phyloP scores from a whole-genome alignment of 2,888 invertebrate genomes.

The Hoplodrina ambigua region DNA sequence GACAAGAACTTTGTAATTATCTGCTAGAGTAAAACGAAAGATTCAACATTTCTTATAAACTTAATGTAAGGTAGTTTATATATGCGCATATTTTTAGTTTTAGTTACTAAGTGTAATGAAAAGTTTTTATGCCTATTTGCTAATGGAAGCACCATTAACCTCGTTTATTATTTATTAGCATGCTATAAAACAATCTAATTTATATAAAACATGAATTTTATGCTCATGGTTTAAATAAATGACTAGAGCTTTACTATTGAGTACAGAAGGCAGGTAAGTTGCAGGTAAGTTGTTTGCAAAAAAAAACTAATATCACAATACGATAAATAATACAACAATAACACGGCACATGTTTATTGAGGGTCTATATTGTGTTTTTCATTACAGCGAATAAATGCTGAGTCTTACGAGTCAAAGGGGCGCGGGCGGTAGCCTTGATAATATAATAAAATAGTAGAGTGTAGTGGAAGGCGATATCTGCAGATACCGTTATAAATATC shows the following conservation, averaged over 20 bases:
- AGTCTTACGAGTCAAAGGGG: slow-evolving; percentile 56
- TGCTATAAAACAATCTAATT: slow-evolving; percentile 40
- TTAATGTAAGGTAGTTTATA: slow-evolving; percentile 52
- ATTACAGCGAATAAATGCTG: slow-evolving; percentile 59
- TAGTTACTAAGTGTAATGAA: slow-evolving; percentile 43
- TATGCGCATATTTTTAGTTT: slow-evolving; percentile 63
- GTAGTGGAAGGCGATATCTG: slow-evolving; percentile 55
- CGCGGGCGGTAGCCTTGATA: slow-evolving; percentile 42
- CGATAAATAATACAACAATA: slow-evolving; percentile 51
- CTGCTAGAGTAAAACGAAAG: slow-evolving; percentile 52
- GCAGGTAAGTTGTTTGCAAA: slow-evolving; percentile 16
- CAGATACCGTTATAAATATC: slow-evolving; percentile 52
- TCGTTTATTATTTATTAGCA: slow-evolving; percentile 48
- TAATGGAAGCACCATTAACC: slow-evolving; percentile 58
- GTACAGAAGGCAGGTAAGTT: too few relatives aligned
- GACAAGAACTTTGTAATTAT: slow-evolving; percentile 62
- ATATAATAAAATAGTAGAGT: slow-evolving; percentile 54
- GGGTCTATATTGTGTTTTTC: slow-evolving; percentile 54
- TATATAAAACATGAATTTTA: slow-evolving; percentile 20
- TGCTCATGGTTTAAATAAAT: slow-evolving; percentile 9
- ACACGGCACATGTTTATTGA: slow-evolving; percentile 50
- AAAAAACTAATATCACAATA: slow-evolving; percentile 43
- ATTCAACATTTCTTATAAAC: slow-evolving; percentile 60
- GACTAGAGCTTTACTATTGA: neutral
- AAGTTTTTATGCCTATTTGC: slow-evolving; percentile 42